Conservation (phyloP, 2,888 invertebrate genomes). For the Oscheius myriophilus region DNA sequence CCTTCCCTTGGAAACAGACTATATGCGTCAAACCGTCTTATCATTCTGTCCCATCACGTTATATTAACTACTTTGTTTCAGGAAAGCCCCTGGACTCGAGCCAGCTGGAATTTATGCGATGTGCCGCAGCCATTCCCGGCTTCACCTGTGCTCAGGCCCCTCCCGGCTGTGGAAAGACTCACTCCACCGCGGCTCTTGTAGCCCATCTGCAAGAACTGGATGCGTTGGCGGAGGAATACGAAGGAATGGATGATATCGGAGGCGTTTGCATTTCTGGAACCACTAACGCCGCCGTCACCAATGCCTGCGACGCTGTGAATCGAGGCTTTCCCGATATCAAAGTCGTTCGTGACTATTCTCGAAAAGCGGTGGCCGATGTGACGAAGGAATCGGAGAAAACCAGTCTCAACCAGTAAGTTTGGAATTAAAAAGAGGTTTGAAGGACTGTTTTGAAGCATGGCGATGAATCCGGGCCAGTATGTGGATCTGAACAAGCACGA, state of each 20-base stretch:
- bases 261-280: slow-evolving; percentile 10
- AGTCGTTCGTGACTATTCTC: slow-evolving; percentile 11
- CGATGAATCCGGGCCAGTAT: background rate
- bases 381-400: background rate
- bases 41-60: background rate
- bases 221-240: too few species aligned
- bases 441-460: background rate
- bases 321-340: slow-evolving; percentile 2
- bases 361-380: slow-evolving; percentile 5
- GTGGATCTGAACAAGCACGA: background rate
- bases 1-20: too few species aligned
- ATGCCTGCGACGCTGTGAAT: slow-evolving; percentile 14
- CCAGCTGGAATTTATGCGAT: slow-evolving; percentile 12
- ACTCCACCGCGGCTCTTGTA: slow-evolving; percentile 4
- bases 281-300: slow-evolving; percentile 22
- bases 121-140: slow-evolving; percentile 3
- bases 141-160: slow-evolving; percentile 21
- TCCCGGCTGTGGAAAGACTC: slow-evolving; percentile 28
- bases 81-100: slow-evolving; percentile 11
- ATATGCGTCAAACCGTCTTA: too few species aligned
- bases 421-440: background rate
- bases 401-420: slow-evolving; percentile 1
- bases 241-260: background rate
- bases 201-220: slow-evolving; percentile 2
- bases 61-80: background rate